phyloP scores from a whole-genome alignment of 2,888 invertebrate genomes.

The Biston betularia region DNA sequence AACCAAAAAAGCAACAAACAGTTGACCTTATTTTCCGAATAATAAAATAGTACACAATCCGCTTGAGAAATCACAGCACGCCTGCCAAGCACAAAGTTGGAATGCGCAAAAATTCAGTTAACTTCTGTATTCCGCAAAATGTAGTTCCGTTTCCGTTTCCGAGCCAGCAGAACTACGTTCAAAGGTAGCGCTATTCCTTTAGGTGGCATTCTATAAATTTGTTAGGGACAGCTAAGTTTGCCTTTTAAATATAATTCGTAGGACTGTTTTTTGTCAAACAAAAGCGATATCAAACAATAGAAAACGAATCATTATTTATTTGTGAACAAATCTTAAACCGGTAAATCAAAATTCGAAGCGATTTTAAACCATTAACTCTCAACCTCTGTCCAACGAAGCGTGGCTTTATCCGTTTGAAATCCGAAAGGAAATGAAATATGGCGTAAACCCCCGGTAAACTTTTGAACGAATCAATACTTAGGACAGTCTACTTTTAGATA shows the following conservation, averaged over 20 bases:
- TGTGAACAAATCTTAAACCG: conserved; percentile 13
- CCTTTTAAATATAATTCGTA: neutral
- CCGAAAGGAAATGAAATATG: conserved; percentile 37
- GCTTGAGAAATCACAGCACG: conserved; percentile 29
- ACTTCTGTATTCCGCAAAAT: conserved; percentile 27
- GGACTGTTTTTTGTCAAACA: neutral
- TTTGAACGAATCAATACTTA: conserved; percentile 36
- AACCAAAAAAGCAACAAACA: conserved; percentile 1
- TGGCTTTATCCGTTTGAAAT: conserved; percentile 26
- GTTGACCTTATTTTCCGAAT: conserved; percentile 17
- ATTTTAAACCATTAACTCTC: conserved; percentile 29
- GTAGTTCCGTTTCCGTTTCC: conserved; percentile 23
- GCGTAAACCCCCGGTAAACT: conserved; percentile 24
- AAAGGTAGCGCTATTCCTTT: conserved; percentile 19
- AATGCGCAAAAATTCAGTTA: conserved; percentile 30
- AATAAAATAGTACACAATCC: conserved; percentile 14
- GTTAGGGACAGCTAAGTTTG: conserved; percentile 3
- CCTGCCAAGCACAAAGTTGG: conserved; percentile 21
- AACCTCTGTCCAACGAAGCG: conserved; percentile 21
- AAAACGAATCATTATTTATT: conserved; percentile 10
- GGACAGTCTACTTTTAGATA: conserved; percentile 29
- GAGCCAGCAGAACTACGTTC: conserved; percentile 16
- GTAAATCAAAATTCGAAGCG: conserved; percentile 20
- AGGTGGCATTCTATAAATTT: conserved; percentile 23
- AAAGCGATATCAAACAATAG: conserved; percentile 5